Evolutionary conservation across 2,113 vertebrate species (phyloP).

Genomic region (Euleptes europaea): DNA sequence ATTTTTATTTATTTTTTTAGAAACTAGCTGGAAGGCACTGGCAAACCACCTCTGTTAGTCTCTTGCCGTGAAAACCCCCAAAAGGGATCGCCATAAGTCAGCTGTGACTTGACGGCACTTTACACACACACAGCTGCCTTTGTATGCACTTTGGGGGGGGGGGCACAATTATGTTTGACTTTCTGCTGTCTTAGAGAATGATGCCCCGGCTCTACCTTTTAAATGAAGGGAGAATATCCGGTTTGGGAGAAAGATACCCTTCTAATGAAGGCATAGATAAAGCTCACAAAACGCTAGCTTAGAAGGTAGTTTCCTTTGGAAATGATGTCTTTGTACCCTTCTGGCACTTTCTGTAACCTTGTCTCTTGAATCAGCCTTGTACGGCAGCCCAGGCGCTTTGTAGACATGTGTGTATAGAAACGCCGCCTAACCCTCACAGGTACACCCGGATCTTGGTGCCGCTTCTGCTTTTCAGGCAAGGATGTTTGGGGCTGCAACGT

Average conservation of each 20-base stretch:
- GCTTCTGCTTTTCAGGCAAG: neutral
- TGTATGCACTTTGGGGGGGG: neutral
- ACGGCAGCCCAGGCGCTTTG: neutral
- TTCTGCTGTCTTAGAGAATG: neutral
- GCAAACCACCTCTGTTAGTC: too few relatives aligned
- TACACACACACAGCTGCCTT: too few relatives aligned
- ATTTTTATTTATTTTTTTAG: neutral
- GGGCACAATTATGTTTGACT: neutral
- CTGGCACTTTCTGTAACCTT: neutral
- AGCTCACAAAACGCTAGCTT: neutral
- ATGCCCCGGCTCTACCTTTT: neutral
- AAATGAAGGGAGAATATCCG: neutral
- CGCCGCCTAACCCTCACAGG: neutral
- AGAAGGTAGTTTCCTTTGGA: neutral
- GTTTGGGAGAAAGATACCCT: neutral
- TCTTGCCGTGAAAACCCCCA: too few relatives aligned
- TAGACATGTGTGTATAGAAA: too few relatives aligned
- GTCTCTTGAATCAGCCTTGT: neutral
- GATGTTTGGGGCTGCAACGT: neutral
- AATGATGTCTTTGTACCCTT: neutral
- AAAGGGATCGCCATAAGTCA: too few relatives aligned
- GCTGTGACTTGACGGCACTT: too few relatives aligned
- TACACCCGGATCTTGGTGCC: neutral
- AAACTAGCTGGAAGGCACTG: too few relatives aligned
- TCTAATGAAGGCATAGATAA: neutral